Evolutionary conservation across 2,113 vertebrate species (phyloP).

Genomic region (Lamprologus tigripictilis): DNA sequence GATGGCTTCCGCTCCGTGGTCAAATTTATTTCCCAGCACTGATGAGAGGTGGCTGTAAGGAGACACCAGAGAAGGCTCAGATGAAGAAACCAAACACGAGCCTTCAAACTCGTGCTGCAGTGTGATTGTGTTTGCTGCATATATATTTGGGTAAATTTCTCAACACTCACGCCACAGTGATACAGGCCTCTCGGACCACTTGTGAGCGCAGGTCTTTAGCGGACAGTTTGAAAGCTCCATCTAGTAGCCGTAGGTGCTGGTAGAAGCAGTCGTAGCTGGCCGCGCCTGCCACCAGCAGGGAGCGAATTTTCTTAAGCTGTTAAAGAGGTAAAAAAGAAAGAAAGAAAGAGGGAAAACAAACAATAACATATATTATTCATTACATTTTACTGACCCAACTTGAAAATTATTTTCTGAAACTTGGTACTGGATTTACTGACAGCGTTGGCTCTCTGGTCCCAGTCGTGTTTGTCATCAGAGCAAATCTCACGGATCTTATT

Average conservation of each 20-base stretch:
- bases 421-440: conserved; percentile 58
- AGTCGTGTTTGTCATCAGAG: conserved; percentile 97
- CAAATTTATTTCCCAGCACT: conserved; percentile 91
- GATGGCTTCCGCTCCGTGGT: conserved; percentile 94
- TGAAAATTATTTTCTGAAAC: background rate
- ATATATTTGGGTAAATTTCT: background rate
- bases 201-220: conserved; percentile 96
- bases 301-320: conserved; percentile 92
- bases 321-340: background rate
- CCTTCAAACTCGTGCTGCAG: background rate
- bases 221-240: conserved; percentile 93
- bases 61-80: background rate
- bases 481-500: conserved; percentile 98
- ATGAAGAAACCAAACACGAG: background rate
- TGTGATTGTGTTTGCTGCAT: background rate
- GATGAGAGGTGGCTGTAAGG: conserved; percentile 83
- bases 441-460: conserved; percentile 91
- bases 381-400: background rate
- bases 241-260: conserved; percentile 90
- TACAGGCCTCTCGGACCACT: conserved; percentile 94
- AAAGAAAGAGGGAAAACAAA: background rate
- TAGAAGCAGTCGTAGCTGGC: conserved; percentile 90
- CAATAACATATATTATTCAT: background rate
- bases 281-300: conserved; percentile 88
- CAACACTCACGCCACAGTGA: conserved; percentile 91